Evolutionary conservation across 2,113 vertebrate genomes (phyloP).

Genomic region (Muntiacus muntjak): DNA sequence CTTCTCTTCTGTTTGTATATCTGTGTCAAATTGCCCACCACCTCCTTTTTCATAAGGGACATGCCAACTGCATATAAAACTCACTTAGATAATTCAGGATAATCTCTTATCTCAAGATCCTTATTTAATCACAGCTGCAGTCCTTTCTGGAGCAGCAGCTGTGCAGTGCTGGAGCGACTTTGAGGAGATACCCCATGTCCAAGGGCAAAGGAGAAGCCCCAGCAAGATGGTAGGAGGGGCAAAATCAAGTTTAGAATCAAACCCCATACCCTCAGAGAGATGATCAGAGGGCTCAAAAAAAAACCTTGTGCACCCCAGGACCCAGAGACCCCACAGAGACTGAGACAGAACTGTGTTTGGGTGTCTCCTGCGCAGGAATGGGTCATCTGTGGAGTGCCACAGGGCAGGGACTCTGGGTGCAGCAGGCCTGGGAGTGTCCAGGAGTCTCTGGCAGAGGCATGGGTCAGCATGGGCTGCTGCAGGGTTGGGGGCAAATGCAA

Average conservation of each 20-base stretch:
- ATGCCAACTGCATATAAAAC: background rate
- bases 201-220: background rate
- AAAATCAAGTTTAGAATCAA: background rate
- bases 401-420: background rate
- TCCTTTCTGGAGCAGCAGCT: background rate
- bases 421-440: background rate
- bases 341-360: background rate
- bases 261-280: background rate
- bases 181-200: background rate
- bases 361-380: background rate
- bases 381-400: background rate
- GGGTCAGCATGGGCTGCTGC: background rate
- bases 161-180: background rate
- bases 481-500: background rate
- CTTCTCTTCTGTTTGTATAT: background rate
- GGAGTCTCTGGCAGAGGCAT: background rate
- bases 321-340: background rate
- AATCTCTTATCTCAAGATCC: background rate
- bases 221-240: background rate
- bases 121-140: background rate
- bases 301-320: background rate
- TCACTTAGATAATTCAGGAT: background rate
- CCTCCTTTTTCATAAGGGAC: background rate
- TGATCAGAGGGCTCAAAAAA: background rate
- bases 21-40: accelerated